These are phyloP conservation scores for Buathra laborator DNA, from an alignment of 2,888 invertebrate genomes.

Conservation along the genomic window DNA sequence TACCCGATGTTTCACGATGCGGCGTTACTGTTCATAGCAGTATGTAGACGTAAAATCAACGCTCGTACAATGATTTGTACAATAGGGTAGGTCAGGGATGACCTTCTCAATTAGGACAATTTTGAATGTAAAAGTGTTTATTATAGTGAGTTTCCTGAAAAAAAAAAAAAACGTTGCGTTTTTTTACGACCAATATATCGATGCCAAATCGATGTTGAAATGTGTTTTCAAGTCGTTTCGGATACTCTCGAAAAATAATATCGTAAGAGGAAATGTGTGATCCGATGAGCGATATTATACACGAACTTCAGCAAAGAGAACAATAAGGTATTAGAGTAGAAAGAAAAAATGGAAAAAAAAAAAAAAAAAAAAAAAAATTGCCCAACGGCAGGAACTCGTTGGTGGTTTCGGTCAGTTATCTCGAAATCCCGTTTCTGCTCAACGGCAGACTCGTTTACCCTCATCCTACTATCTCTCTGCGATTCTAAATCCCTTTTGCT, in stretches of 20 bases:
- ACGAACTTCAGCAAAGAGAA: neutral
- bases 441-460: neutral
- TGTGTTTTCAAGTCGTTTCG: neutral
- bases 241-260: neutral
- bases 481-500: neutral
- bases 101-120: no score
- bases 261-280: neutral
- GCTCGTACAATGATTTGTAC: no score
- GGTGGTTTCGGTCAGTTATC: slow-evolving; percentile 1
- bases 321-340: neutral
- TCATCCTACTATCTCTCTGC: neutral
- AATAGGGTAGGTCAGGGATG: no score
- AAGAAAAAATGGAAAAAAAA: neutral
- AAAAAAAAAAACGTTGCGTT: no score
- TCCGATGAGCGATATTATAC: neutral
- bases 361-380: neutral
- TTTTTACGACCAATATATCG: neutral
- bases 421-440: slow-evolving; percentile 33
- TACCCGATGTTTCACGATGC: no score
- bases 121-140: no score
- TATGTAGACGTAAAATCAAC: no score
- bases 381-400: slow-evolving; percentile 15
- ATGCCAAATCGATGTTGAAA: neutral
- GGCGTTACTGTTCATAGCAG: no score
- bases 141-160: no score